Conservation (phyloP, 2,797 vertebrate genomes). For the Amblyopsis hoosieri region DNA sequence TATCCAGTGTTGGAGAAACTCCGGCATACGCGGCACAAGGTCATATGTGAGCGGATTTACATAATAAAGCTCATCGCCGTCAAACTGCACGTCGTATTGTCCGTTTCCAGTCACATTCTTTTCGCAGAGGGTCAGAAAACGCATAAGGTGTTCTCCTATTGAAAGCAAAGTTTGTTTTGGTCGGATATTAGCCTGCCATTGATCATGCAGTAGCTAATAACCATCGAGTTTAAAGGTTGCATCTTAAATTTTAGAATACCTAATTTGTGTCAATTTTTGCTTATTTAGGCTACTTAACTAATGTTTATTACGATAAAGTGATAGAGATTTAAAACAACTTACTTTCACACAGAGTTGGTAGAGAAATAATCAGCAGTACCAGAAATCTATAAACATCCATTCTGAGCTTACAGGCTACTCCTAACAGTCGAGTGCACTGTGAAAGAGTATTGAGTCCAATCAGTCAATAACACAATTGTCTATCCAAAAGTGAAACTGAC, state of each 20-base stretch:
- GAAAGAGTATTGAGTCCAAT: background rate
- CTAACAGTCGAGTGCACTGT: background rate
- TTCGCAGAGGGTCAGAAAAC: conserved; percentile 38
- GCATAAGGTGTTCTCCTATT: conserved; percentile 28
- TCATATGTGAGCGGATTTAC: background rate
- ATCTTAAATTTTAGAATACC: background rate
- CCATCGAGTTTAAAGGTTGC: too few relatives aligned
- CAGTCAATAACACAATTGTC: background rate
- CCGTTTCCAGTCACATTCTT: background rate
- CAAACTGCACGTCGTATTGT: conserved; percentile 31
- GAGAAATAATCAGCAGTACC: conserved; percentile 16
- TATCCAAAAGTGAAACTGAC: background rate
- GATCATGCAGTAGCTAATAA: too few relatives aligned
- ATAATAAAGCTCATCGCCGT: conserved; percentile 30
- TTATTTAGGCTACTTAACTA: background rate
- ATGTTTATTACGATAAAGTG: background rate
- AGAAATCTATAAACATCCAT: background rate
- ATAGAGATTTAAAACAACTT: background rate
- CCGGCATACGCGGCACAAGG: conserved; percentile 1
- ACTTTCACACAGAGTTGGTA: conserved; percentile 7
- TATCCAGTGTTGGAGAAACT: conserved; percentile 28
- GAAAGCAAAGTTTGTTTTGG: background rate
- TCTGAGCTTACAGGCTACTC: background rate
- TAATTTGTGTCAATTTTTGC: background rate
- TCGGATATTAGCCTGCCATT: too few relatives aligned